A percentile compares a stretch with the other conserved stretches of the same genome.
These are phyloP conservation scores for Caenorhabditis sp. DNA, from an alignment of 2,888 invertebrate species.

Conservation along the genomic window DNA sequence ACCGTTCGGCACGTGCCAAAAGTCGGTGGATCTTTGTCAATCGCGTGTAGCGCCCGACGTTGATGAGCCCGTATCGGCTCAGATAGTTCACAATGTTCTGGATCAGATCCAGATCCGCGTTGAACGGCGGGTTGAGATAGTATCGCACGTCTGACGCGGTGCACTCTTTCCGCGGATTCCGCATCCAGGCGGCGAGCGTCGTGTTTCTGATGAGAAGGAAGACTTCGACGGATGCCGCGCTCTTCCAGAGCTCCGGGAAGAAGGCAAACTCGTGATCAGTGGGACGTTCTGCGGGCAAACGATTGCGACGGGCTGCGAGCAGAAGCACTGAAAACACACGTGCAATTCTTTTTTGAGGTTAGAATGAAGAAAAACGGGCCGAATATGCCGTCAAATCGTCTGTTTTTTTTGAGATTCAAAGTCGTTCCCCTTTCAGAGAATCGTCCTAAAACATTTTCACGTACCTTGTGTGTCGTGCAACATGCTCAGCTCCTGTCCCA, in stretches of 20 bases:
- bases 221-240: constrained; percentile 11
- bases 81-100: constrained; percentile 89
- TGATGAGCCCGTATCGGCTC: constrained; percentile 95
- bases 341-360: too few species aligned
- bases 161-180: neutral
- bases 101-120: constrained; percentile 79
- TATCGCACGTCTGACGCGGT: neutral
- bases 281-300: constrained; percentile 70
- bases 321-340: constrained; percentile 64
- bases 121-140: constrained; percentile 85
- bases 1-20: neutral
- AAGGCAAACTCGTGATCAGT: constrained; percentile 65
- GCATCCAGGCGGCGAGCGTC: neutral
- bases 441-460: too few species aligned
- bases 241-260: constrained; percentile 67
- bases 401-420: too few species aligned
- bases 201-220: constrained; percentile 71
- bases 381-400: too few species aligned
- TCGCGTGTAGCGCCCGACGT: constrained; percentile 90
- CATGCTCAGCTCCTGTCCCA: too few species aligned
- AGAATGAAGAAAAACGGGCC: neutral
- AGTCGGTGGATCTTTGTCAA: neutral
- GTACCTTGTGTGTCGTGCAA: too few species aligned
- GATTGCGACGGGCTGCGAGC: constrained; percentile 64
- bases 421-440: too few species aligned